phyloP scores from a whole-genome alignment of 92 coral and sea anemone genomes.

The Anthopleura xanthogrammica region DNA sequence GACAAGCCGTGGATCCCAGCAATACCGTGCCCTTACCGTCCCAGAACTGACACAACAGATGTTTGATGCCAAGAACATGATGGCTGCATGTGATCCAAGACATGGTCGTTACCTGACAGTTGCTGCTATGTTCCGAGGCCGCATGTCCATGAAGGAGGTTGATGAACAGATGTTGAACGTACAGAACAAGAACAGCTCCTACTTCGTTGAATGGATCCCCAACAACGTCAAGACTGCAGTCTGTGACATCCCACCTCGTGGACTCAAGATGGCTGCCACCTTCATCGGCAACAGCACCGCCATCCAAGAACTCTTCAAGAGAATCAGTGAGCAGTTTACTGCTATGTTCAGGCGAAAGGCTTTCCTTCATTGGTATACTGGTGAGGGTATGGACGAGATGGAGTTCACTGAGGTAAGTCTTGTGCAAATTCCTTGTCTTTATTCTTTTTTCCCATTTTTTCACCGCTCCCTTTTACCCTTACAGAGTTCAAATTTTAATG shows the following conservation, averaged over 20 bases:
- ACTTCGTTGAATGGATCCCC: constrained; percentile 99
- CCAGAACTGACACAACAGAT: constrained; percentile 99
- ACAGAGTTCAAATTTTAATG: background rate
- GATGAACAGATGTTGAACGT: constrained; percentile 99
- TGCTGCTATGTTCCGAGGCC: constrained; percentile 99
- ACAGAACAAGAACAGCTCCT: constrained; percentile 98
- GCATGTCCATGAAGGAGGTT: constrained; percentile 99
- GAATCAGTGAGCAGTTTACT: constrained; percentile 99
- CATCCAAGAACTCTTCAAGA: constrained; percentile 97
- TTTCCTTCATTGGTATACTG: constrained; percentile 99
- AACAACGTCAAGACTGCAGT: constrained; percentile 99
- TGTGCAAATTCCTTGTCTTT: background rate
- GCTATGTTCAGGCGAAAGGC: constrained; percentile 99
- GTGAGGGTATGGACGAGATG: constrained; percentile 99
- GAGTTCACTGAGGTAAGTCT: constrained; percentile 94
- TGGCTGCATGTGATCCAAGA: constrained; percentile 99
- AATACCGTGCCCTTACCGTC: constrained; percentile 95
- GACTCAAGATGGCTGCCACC: constrained; percentile 95
- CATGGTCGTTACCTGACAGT: constrained; percentile 99
- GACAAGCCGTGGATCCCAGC: constrained; percentile 98
- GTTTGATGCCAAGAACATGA: constrained; percentile 99
- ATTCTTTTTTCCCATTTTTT: background rate
- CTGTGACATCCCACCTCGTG: constrained; percentile 98
- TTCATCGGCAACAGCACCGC: constrained; percentile 99
- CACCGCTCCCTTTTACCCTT: too few species aligned